A percentile compares a stretch with the other conserved stretches of the same genome.
Conservation (phyloP, 2,888 invertebrate species). For the Eumerus sabulonum region DNA sequence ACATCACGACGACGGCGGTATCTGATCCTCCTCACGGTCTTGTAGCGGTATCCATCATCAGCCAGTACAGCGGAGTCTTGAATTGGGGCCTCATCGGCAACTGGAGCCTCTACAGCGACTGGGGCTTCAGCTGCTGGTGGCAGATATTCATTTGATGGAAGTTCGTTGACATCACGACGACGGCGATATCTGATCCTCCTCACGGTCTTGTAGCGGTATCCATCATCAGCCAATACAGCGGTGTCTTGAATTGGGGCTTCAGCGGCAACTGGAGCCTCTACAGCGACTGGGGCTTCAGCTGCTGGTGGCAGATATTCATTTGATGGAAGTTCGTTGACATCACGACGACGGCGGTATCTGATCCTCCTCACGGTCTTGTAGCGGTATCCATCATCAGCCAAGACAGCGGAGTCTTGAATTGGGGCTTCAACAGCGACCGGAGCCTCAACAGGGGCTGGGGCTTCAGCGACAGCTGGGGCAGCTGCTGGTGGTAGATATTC, state of each 20-base stretch:
- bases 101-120: slow-evolving; percentile 37
- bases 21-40: slow-evolving; percentile 58
- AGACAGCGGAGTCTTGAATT: slow-evolving; percentile 13
- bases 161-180: slow-evolving; percentile 57
- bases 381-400: slow-evolving; percentile 68
- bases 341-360: slow-evolving; percentile 66
- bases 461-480: slow-evolving; percentile 13
- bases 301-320: slow-evolving; percentile 50
- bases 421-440: slow-evolving; percentile 3
- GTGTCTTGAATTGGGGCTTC: slow-evolving; percentile 28
- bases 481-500: slow-evolving; percentile 69
- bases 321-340: slow-evolving; percentile 64
- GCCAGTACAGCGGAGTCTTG: slow-evolving; percentile 46
- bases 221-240: slow-evolving; percentile 50
- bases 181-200: slow-evolving; percentile 49
- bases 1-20: slow-evolving; percentile 72
- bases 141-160: slow-evolving; percentile 48
- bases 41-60: slow-evolving; percentile 63
- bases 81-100: slow-evolving; percentile 36
- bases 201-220: slow-evolving; percentile 58
- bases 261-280: slow-evolving; percentile 26
- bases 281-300: slow-evolving; percentile 21
- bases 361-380: slow-evolving; percentile 69
- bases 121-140: slow-evolving; percentile 43
- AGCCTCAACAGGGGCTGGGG: slow-evolving; percentile 13